These are phyloP conservation scores for Fulmarus glacialis DNA, from an alignment of 2,113 vertebrate species.

Conservation along the genomic window DNA sequence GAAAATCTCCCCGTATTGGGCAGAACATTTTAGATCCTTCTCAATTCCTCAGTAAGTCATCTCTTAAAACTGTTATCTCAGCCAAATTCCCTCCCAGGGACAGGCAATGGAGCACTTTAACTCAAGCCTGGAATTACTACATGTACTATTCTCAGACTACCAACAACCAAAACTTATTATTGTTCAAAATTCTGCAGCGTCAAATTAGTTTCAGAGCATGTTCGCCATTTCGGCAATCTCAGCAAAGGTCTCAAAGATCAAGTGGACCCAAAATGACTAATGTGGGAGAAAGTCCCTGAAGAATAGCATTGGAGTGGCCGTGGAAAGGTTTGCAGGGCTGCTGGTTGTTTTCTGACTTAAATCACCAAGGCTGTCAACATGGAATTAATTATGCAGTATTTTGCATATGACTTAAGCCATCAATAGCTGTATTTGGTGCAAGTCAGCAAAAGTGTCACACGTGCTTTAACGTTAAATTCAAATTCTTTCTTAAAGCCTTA, in stretches of 20 bases:
- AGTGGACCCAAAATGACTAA: neutral
- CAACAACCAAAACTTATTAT: neutral
- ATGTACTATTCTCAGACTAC: neutral
- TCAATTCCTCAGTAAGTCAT: neutral
- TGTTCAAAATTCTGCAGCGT: neutral
- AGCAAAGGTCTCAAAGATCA: neutral
- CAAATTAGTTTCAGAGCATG: neutral
- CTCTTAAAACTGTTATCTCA: neutral
- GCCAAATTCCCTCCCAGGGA: neutral
- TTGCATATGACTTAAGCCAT: neutral
- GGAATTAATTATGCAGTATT: neutral
- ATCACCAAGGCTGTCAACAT: neutral
- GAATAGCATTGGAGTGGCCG: neutral
- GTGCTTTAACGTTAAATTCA: neutral
- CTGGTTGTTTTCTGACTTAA: neutral
- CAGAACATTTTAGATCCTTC: neutral
- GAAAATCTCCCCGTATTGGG: neutral
- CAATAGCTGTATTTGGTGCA: neutral
- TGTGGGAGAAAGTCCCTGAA: neutral
- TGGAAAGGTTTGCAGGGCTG: neutral
- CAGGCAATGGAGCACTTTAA: neutral
- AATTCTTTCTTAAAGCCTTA: neutral
- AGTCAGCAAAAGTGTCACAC: neutral
- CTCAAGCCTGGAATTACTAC: neutral
- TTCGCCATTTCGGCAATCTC: fast-evolving